Percentiles rank a stretch among this genome's conserved stretches.
phyloP scores from a whole-genome alignment of 37 sponge, comb jelly and placozoan genomes.

The Cliona cf. orientalis region DNA sequence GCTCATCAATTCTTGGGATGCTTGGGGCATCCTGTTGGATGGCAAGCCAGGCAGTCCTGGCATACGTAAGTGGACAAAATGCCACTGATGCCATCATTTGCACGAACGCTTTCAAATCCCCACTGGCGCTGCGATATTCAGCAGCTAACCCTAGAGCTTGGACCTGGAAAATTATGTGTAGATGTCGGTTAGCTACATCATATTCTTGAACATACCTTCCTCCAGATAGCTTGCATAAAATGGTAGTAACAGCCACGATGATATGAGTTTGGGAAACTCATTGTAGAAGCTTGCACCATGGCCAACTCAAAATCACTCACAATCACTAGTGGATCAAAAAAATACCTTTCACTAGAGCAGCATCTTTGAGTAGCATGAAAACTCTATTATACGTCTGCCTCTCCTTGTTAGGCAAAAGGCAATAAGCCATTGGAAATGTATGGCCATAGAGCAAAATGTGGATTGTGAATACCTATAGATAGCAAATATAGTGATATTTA shows the following conservation, averaged over 20 bases:
- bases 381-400: slow-evolving; percentile 5
- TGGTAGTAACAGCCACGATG: slow-evolving; percentile 16
- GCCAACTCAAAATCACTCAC: slow-evolving; percentile 15
- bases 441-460: slow-evolving; percentile 20
- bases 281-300: slow-evolving; percentile 1
- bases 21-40: slow-evolving; percentile 3
- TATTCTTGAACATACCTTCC: too few relatives aligned
- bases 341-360: neutral
- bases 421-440: neutral
- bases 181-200: too few relatives aligned
- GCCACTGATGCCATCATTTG: slow-evolving; percentile 10
- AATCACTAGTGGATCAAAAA: neutral
- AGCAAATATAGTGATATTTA: neutral
- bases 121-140: neutral
- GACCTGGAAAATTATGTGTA: too few relatives aligned
- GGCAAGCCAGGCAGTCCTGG: neutral
- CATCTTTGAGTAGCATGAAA: neutral
- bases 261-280: slow-evolving; percentile 14
- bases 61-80: slow-evolving; percentile 12
- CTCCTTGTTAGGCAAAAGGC: slow-evolving; percentile 6
- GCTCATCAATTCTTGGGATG: neutral
- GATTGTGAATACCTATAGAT: neutral
- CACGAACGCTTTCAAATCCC: neutral
- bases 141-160: neutral
- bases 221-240: slow-evolving; percentile 14